Percentiles rank a stretch among this genome's conserved stretches.
phyloP scores from a whole-genome alignment of 2,888 invertebrate genomes.

The Lochmaea capreae region DNA sequence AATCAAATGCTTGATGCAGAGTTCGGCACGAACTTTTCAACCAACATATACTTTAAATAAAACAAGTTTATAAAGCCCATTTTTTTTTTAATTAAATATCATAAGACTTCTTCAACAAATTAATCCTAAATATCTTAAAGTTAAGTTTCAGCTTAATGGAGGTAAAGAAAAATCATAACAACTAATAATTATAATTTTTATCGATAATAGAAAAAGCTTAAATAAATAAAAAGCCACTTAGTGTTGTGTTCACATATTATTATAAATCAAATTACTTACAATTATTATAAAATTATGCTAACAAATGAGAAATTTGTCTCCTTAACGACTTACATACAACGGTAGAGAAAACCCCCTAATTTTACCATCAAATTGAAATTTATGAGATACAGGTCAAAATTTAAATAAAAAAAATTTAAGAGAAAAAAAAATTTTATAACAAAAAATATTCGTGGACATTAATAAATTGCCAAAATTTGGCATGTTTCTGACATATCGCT shows the following conservation, averaged over 20 bases:
- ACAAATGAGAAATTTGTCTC: constrained; percentile 40
- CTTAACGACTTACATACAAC: constrained; percentile 25
- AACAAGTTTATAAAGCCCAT: constrained; percentile 36
- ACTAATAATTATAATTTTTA: constrained; percentile 35
- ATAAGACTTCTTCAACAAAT: constrained; percentile 44
- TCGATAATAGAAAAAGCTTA: constrained; percentile 41
- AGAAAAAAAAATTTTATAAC: too few species aligned
- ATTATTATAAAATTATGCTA: constrained; percentile 37
- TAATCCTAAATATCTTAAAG: constrained; percentile 41
- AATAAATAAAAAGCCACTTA: constrained; percentile 48
- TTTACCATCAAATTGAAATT: not conserved
- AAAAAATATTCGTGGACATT: too few species aligned
- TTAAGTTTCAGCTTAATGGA: constrained; percentile 39
- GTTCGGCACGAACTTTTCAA: too few species aligned
- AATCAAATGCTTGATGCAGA: too few species aligned
- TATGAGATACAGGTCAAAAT: too few species aligned
- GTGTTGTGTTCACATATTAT: constrained; percentile 41
- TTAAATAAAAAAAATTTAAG: too few species aligned
- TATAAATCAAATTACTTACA: constrained; percentile 16
- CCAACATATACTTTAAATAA: not conserved
- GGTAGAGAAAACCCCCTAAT: not conserved
- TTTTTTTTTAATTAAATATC: constrained; percentile 49
- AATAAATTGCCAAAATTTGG: too few species aligned
- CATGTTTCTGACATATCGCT: too few species aligned
- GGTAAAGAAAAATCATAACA: constrained; percentile 43